Percentiles rank a stretch among this genome's conserved stretches.
phyloP scores from a whole-genome alignment of 2,797 vertebrate genomes.

The Pristis pectinata region DNA sequence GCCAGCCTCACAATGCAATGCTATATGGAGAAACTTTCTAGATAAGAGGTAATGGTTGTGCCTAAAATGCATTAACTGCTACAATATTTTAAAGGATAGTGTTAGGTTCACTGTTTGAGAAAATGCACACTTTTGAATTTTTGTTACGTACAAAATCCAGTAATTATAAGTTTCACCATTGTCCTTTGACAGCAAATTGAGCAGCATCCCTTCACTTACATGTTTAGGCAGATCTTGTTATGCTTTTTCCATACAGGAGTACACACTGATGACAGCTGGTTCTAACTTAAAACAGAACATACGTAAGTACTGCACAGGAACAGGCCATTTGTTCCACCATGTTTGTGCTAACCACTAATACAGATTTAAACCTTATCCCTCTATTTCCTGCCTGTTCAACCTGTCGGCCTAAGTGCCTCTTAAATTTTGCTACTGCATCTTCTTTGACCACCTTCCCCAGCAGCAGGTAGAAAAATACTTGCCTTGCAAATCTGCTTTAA shows the following conservation, averaged over 20 bases:
- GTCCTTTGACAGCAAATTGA: neutral
- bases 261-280: neutral
- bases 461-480: too few relatives aligned
- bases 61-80: neutral
- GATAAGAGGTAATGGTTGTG: neutral
- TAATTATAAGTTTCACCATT: neutral
- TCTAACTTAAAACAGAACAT: too few relatives aligned
- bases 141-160: neutral
- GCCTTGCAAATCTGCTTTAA: too few relatives aligned
- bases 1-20: neutral
- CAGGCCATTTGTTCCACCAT: too few relatives aligned
- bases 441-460: too few relatives aligned
- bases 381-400: too few relatives aligned
- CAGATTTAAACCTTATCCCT: too few relatives aligned
- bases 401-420: too few relatives aligned
- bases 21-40: neutral
- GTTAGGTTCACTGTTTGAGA: neutral
- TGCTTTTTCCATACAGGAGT: neutral
- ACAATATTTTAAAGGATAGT: neutral
- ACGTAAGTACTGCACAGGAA: too few relatives aligned
- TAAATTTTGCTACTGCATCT: too few relatives aligned
- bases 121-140: neutral
- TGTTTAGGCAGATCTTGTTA: neutral
- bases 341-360: too few relatives aligned
- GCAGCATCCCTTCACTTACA: neutral